A percentile compares a stretch with the other conserved stretches of the same genome.
Conservation (phyloP, 1,140 invertebrate genomes). For the Eueides isabella region DNA sequence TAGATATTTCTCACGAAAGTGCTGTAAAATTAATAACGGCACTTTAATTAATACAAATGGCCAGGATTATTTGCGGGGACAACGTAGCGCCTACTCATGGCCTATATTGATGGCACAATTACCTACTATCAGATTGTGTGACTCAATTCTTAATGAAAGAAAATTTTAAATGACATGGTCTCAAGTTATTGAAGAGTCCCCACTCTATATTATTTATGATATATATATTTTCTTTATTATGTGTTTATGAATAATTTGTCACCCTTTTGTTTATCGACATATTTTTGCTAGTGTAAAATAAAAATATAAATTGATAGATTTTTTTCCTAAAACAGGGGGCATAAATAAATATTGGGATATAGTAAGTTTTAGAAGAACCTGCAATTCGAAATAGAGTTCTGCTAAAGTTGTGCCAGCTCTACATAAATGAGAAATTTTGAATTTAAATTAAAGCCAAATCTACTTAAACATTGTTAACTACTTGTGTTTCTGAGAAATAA, state of each 20-base stretch:
- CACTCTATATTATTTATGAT: background rate
- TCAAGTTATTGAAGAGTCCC: background rate
- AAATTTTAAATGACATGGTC: conserved; percentile 14
- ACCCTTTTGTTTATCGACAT: no score
- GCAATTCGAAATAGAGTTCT: no score
- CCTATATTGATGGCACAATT: conserved; percentile 42
- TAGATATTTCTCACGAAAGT: conserved; percentile 60
- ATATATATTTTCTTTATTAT: no score
- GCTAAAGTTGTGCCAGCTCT: background rate
- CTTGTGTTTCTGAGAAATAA: no score
- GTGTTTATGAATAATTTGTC: no score
- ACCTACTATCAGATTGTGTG: conserved; percentile 36
- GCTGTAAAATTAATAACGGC: conserved; percentile 64
- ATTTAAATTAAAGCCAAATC: no score
- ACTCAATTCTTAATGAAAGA: conserved; percentile 23
- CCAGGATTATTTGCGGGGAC: conserved; percentile 51
- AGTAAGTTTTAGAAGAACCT: no score
- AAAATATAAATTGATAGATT: no score
- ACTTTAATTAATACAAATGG: conserved; percentile 74
- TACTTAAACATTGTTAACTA: no score
- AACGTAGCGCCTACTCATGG: conserved; percentile 48
- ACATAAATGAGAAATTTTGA: background rate
- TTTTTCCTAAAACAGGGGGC: no score
- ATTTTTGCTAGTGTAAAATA: no score
- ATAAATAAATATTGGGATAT: no score